phyloP scores from a whole-genome alignment of 2,888 invertebrate genomes.

The Siphonodentalium dalli region DNA sequence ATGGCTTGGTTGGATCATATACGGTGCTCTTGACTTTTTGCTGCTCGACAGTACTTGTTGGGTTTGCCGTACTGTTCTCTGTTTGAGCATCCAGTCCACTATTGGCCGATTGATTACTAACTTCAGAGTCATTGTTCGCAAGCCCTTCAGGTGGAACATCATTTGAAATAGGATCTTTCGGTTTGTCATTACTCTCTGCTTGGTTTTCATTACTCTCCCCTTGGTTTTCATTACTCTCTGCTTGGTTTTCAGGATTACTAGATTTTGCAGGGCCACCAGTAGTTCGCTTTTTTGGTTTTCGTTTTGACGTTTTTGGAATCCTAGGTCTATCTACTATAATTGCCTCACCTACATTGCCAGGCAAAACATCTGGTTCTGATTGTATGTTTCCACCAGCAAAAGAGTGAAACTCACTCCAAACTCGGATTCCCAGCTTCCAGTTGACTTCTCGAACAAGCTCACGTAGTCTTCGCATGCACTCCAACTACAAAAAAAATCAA shows the following conservation, averaged over 20 bases:
- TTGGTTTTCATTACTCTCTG: too few species aligned
- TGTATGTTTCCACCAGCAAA: constrained; percentile 45
- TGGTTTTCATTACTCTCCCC: constrained; percentile 1
- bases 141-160: neutral
- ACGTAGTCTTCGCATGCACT: constrained; percentile 49
- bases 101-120: constrained; percentile 4
- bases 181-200: constrained; percentile 1
- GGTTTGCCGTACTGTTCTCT: neutral
- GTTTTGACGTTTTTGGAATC: constrained; percentile 11
- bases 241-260: too few species aligned
- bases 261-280: too few species aligned
- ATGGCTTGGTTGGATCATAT: constrained; percentile 52
- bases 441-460: constrained; percentile 51
- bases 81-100: constrained; percentile 1
- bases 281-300: too few species aligned
- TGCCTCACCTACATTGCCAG: constrained; percentile 35
- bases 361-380: constrained; percentile 35
- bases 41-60: constrained; percentile 15
- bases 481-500: constrained; percentile 45
- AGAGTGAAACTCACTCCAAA: constrained; percentile 57
- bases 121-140: neutral
- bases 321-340: constrained; percentile 17
- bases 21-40: constrained; percentile 27
- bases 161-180: neutral
- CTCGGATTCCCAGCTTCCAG: constrained; percentile 61